Conservation (phyloP, 1,140 invertebrate genomes). For the Heliconius hermathena region DNA sequence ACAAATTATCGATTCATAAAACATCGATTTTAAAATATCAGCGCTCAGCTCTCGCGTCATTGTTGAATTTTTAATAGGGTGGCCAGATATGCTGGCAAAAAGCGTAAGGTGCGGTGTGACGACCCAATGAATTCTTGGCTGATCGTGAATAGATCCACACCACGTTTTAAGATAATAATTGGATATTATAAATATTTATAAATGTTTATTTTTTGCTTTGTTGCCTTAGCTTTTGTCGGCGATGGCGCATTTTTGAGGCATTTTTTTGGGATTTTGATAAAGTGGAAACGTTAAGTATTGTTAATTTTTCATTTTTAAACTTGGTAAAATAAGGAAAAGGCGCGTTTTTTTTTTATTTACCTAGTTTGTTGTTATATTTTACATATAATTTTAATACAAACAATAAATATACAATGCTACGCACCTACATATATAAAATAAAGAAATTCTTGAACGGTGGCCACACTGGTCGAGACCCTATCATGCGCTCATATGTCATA, state of each 20-base stretch:
- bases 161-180: constrained; percentile 27
- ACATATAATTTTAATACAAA: too few species aligned
- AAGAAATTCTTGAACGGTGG: constrained; percentile 22
- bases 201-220: constrained; percentile 10
- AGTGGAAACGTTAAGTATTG: background rate
- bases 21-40: constrained; percentile 81
- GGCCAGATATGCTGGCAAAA: constrained; percentile 51
- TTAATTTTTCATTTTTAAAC: background rate
- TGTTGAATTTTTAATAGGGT: constrained; percentile 67
- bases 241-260: background rate
- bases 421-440: background rate
- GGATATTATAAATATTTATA: constrained; percentile 29
- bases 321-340: too few species aligned
- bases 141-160: constrained; percentile 40
- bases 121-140: constrained; percentile 23
- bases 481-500: constrained; percentile 59
- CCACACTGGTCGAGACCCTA: constrained; percentile 39
- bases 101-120: constrained; percentile 26
- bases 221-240: background rate
- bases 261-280: background rate
- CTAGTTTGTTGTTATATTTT: too few species aligned
- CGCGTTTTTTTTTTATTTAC: too few species aligned
- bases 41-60: constrained; percentile 69
- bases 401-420: too few species aligned
- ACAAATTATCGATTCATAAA: constrained; percentile 82